phyloP scores from a whole-genome alignment of 1,140 invertebrate genomes.

The Hylaeus volcanicus region DNA sequence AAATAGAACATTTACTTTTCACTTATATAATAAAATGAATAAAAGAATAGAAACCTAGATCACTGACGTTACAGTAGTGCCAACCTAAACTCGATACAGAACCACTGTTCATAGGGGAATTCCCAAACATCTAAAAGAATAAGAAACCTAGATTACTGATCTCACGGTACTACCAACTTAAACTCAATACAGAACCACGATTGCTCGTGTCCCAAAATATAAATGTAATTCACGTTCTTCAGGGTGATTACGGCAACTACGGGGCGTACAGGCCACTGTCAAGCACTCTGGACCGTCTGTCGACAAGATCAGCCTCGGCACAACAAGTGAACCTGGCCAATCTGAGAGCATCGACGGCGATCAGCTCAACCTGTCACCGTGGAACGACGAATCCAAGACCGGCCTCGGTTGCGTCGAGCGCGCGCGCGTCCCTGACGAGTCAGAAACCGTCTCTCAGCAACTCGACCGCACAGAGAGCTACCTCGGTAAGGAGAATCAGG shows the following conservation, averaged over 20 bases:
- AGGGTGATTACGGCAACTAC: slow-evolving; percentile 79
- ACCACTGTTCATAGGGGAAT: too few species aligned
- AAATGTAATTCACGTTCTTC: slow-evolving; percentile 46
- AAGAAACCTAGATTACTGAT: too few species aligned
- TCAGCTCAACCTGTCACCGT: slow-evolving; percentile 77
- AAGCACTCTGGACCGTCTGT: slow-evolving; percentile 78
- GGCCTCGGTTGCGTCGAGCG: slow-evolving; percentile 76
- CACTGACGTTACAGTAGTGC: too few species aligned
- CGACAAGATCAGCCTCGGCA: slow-evolving; percentile 77
- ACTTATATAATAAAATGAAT: too few species aligned
- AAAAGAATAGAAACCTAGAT: too few species aligned
- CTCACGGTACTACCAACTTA: too few species aligned
- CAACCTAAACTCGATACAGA: too few species aligned
- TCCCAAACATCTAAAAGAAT: too few species aligned
- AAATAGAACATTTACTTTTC: too few species aligned
- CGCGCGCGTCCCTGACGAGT: slow-evolving; percentile 70
- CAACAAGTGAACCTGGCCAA: slow-evolving; percentile 80
- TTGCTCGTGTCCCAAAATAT: too few species aligned
- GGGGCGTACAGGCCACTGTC: slow-evolving; percentile 81
- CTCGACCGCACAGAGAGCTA: slow-evolving; percentile 83
- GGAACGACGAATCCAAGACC: slow-evolving; percentile 72
- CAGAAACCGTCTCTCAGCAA: slow-evolving; percentile 74
- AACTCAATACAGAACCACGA: too few species aligned
- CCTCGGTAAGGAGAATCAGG: slow-evolving; percentile 88
- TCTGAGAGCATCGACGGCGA: slow-evolving; percentile 78